Evolutionary conservation across 2,888 invertebrate genomes (phyloP).

Genomic region (Spicauda simplicius): DNA sequence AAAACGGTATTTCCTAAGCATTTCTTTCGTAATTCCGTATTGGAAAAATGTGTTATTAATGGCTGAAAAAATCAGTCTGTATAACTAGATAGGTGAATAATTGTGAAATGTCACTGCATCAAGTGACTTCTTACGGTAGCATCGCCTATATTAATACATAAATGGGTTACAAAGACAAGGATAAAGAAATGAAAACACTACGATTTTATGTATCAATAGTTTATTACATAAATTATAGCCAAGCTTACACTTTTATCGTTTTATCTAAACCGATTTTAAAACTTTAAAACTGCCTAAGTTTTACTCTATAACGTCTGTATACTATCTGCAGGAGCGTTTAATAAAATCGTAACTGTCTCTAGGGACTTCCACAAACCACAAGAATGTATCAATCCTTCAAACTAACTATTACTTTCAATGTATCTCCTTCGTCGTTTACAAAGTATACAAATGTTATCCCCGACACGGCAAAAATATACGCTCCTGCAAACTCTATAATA

Average conservation of each 20-base stretch:
- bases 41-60: too few species aligned
- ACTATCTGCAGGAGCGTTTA: constrained; percentile 56
- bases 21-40: too few species aligned
- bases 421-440: constrained; percentile 1
- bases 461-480: constrained; percentile 40
- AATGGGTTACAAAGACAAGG: too few species aligned
- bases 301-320: constrained; percentile 63
- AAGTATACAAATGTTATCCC: constrained; percentile 13
- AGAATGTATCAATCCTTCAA: constrained; percentile 15
- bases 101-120: too few species aligned
- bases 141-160: too few species aligned
- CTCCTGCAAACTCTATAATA: constrained; percentile 64
- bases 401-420: constrained; percentile 11
- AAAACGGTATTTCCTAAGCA: too few species aligned
- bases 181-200: constrained; percentile 51
- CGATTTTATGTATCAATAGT: constrained; percentile 76
- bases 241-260: constrained; percentile 81
- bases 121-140: too few species aligned
- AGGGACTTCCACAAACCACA: constrained; percentile 28
- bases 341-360: constrained; percentile 43
- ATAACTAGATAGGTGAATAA: too few species aligned
- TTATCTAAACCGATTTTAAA: constrained; percentile 74
- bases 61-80: too few species aligned
- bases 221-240: constrained; percentile 85
- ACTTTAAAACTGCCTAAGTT: constrained; percentile 75